Base-by-base conservation (phyloP, 2,888 invertebrate genomes). In the Hypercompe scribonia region DNA sequence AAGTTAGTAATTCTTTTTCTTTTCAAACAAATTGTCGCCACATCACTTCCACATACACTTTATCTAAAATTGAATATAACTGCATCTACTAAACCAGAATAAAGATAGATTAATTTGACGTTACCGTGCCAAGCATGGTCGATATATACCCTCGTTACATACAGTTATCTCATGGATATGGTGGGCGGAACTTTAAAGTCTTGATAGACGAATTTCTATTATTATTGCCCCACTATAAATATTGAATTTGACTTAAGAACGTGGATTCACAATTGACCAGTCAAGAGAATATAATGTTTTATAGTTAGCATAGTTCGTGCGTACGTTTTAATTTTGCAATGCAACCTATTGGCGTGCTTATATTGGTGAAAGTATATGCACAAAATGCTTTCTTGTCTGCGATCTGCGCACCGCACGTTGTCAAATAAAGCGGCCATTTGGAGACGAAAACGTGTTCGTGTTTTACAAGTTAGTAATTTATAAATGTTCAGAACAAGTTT, bases 301-400 rank as follows among this genome's bases (percentile, higher is more conserved):
- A n/a, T n/a, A n/a, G n/a, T n/a, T n/a, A n/a, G n/a, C n/a, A n/a
- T 83, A 79, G 79, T 80, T 81, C 78, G 77, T 78, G 84, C 86
- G 85, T 85, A 85, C 84, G 89, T 87, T 91, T 90, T 91, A 90
- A 89, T 81, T 82, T 81, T 78, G 84, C 89, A 83, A 84, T 89
- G 89, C 89, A 87, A 88, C 90, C 88, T 89, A 90, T 90, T 93
- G 90, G 91, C 94, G 91, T 92, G 91, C 89, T 90, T 89, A 84
- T 90, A 91, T 90, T 82, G 92, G 94, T 92, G 94, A 95, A 94
- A 94, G 94, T 94, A 84, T 89, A 91, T 93, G 91, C 90, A 92
- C 91, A 89, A 92, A 93, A 92, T 91, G 84, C 89, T 89, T 86
- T 85, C 88, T 88, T 82, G 78, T 79, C 82, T 83, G 83, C 87